Percentiles rank a stretch among this genome's conserved stretches.
Conservation (phyloP, 2,113 vertebrate genomes). For the Bombycilla garrulus region DNA sequence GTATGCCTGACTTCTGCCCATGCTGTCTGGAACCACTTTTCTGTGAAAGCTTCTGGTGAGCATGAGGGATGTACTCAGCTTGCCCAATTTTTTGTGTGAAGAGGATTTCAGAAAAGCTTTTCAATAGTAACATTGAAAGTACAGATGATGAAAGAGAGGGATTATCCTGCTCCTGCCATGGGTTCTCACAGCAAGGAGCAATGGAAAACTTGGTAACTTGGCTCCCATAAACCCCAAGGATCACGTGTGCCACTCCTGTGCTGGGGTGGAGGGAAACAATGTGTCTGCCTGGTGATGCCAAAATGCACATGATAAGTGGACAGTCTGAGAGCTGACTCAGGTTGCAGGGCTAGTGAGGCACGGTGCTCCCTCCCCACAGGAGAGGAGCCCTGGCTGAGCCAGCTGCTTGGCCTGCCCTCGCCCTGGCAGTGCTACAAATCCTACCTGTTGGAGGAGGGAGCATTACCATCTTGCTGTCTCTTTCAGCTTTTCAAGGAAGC, state of each 20-base stretch:
- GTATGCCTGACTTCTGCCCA: neutral
- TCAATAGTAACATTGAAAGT: conserved; percentile 55
- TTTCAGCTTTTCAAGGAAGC: neutral
- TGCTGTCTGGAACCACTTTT: neutral
- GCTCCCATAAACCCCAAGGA: neutral
- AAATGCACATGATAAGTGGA: neutral
- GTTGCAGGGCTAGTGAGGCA: neutral
- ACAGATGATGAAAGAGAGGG: conserved; percentile 48
- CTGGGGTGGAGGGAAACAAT: accelerated
- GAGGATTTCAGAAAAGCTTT: conserved; percentile 52
- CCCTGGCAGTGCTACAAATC: neutral
- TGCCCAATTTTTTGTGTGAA: conserved; percentile 62
- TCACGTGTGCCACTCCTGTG: accelerated
- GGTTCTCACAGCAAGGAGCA: neutral
- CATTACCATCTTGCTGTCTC: accelerated
- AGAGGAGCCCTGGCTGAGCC: neutral
- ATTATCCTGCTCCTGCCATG: neutral
- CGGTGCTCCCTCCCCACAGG: accelerated
- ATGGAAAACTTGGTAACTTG: neutral
- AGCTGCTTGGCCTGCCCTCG: accelerated
- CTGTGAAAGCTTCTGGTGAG: conserved; percentile 4
- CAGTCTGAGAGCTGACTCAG: neutral
- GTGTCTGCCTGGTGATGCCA: neutral
- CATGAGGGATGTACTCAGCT: neutral
- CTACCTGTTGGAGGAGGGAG: neutral